These are phyloP conservation scores for Machimus atricapillus DNA, from an alignment of 2,888 invertebrate genomes.

Conservation along the genomic window DNA sequence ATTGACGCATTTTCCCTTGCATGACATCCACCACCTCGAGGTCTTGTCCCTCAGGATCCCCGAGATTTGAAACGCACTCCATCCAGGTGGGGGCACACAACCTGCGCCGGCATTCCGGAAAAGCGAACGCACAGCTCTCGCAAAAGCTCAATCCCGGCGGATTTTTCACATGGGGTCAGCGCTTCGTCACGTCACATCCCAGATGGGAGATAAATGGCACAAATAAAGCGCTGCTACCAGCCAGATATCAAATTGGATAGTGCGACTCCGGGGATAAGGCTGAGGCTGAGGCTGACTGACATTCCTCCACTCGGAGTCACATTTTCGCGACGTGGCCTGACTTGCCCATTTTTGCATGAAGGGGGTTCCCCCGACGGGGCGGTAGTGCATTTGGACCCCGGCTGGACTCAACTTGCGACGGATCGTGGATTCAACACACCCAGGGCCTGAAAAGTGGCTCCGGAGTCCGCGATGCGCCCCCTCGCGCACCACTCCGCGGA, in stretches of 20 bases:
- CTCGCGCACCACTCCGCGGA: background rate
- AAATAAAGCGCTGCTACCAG: slow-evolving; percentile 31
- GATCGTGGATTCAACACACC: background rate
- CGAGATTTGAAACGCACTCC: background rate
- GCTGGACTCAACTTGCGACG: background rate
- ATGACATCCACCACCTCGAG: background rate
- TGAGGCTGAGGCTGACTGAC: background rate
- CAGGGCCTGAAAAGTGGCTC: background rate
- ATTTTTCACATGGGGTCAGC: slow-evolving; percentile 40
- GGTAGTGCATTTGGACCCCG: slow-evolving; percentile 26
- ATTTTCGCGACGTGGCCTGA: slow-evolving; percentile 20
- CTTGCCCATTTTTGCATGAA: background rate
- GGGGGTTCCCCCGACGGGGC: background rate
- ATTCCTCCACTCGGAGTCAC: slow-evolving; percentile 21
- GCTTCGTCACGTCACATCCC: slow-evolving; percentile 41
- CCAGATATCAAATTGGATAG: slow-evolving; percentile 26
- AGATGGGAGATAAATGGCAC: slow-evolving; percentile 38
- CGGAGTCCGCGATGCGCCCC: background rate
- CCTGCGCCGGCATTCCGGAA: background rate
- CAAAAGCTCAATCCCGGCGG: background rate
- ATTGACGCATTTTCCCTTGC: slow-evolving; percentile 21
- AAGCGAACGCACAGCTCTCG: background rate
- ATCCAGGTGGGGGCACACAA: background rate
- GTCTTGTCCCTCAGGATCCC: background rate
- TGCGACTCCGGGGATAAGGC: background rate